Base-by-base conservation (phyloP, 2,113 vertebrate species). In the Notothenia rossii region DNA sequence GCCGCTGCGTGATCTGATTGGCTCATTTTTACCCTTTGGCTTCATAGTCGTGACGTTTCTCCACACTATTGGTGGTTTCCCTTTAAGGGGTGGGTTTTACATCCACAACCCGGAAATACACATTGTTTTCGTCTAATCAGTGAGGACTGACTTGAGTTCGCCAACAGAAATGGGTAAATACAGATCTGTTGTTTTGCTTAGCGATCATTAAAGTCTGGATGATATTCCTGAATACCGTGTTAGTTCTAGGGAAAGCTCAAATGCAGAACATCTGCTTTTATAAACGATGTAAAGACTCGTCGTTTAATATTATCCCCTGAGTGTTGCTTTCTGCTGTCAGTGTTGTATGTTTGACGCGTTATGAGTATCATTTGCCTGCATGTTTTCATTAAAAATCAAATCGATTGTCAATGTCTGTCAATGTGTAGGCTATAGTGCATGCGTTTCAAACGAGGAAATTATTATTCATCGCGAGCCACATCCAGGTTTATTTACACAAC, bases 121-220 rank as follows among this genome's bases (percentile, higher is more conserved):
- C 13, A 3, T 62, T 67, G 63, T 76, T 74, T 77, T 64, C 36
- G n/a, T 67, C 18, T 11, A 29, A 0, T n/a, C 48, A 45, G 58
- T 18, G 17, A 64, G 36, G 55, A 49, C 14, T 25, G 50, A 3
- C 2, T 2, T 51, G 72, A 64, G 1, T 75, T 74, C 64, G 7
- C 9, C 2, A 70, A 74, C 45, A 72, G 17, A 89, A 82, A 95
- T 94, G 93, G 94, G 95, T 95, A 94, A 95, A 81, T 93, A 93
- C 88, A 80, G 80, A 11, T 59, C 53, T 18, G 5, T 18, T 70
- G 8, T 54, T 33, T 29, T 74, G 15, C 55, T 20, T 46, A 40
- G 48, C 18, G 14, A 15, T 29, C 3, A 10, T 13, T 11, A 1
- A 25, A 11, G 43, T 13, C 12, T 18, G 22, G 0, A 4, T 36